phyloP scores from a whole-genome alignment of 2,888 invertebrate genomes.

The Drosophila siamana region DNA sequence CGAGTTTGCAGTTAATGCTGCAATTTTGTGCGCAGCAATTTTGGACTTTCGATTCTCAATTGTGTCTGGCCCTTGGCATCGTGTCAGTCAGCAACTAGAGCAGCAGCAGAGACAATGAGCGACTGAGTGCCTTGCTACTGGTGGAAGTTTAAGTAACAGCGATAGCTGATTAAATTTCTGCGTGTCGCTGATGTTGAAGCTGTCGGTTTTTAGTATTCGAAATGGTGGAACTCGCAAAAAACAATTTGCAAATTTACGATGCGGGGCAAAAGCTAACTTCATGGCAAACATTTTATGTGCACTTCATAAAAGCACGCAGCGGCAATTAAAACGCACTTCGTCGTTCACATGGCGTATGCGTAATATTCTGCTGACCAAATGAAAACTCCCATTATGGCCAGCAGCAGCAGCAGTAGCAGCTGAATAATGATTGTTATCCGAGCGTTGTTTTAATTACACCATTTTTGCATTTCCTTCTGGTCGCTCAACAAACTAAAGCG shows the following conservation, averaged over 20 bases:
- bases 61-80: slow-evolving; percentile 27
- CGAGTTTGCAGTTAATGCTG: slow-evolving; percentile 52
- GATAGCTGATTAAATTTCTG: slow-evolving; percentile 22
- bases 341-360: slow-evolving; percentile 67
- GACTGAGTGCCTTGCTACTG: background rate
- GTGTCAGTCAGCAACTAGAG: slow-evolving; percentile 21
- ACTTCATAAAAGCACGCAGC: slow-evolving; percentile 62
- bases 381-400: slow-evolving; percentile 23
- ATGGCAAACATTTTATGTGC: slow-evolving; percentile 53
- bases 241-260: slow-evolving; percentile 38
- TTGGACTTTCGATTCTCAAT: slow-evolving; percentile 51
- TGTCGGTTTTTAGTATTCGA: background rate
- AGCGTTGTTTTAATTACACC: slow-evolving; percentile 59
- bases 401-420: slow-evolving; percentile 6
- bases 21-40: slow-evolving; percentile 35
- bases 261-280: slow-evolving; percentile 20
- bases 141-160: slow-evolving; percentile 3
- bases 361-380: slow-evolving; percentile 46
- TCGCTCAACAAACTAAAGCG: slow-evolving; percentile 27
- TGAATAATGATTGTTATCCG: slow-evolving; percentile 54
- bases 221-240: slow-evolving; percentile 1
- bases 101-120: background rate
- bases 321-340: slow-evolving; percentile 69
- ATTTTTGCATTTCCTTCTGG: slow-evolving; percentile 34
- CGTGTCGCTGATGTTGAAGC: slow-evolving; percentile 2